phyloP scores from a whole-genome alignment of 2,888 invertebrate species.

The Cinara cedri region DNA sequence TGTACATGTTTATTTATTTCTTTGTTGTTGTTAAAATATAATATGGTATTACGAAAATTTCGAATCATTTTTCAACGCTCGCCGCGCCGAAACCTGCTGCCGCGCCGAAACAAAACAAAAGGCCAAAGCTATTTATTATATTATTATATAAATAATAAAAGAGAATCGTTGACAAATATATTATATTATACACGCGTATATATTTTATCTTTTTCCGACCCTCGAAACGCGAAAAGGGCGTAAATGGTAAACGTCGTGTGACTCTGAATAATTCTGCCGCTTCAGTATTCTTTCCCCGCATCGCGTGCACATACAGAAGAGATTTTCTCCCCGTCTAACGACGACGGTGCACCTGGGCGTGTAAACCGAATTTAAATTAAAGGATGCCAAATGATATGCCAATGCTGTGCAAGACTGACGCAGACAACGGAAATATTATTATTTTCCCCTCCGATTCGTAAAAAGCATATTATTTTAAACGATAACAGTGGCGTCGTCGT shows the following conservation, averaged over 20 bases:
- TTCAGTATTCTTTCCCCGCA: background rate
- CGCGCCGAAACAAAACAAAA: conserved; percentile 14
- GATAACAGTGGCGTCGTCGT: no score
- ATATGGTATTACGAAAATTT: no score
- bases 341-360: conserved; percentile 6
- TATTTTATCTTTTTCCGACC: conserved; percentile 17
- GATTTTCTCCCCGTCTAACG: conserved; percentile 24
- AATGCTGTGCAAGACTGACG: no score
- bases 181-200: background rate
- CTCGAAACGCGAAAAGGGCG: conserved; percentile 40
- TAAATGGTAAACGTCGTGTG: conserved; percentile 23
- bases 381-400: background rate
- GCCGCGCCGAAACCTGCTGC: no score
- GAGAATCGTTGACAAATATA: conserved; percentile 20
- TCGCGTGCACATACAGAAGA: background rate
- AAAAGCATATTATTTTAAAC: no score
- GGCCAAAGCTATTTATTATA: conserved; percentile 17
- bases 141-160: background rate
- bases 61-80: background rate
- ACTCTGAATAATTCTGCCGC: background rate
- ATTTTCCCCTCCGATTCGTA: no score
- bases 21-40: no score
- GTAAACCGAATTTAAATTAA: conserved; percentile 40
- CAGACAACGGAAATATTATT: no score
- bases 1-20: no score